These are phyloP conservation scores for Zaprionus lachaisei DNA, from an alignment of 1,140 invertebrate genomes.

Conservation along the genomic window DNA sequence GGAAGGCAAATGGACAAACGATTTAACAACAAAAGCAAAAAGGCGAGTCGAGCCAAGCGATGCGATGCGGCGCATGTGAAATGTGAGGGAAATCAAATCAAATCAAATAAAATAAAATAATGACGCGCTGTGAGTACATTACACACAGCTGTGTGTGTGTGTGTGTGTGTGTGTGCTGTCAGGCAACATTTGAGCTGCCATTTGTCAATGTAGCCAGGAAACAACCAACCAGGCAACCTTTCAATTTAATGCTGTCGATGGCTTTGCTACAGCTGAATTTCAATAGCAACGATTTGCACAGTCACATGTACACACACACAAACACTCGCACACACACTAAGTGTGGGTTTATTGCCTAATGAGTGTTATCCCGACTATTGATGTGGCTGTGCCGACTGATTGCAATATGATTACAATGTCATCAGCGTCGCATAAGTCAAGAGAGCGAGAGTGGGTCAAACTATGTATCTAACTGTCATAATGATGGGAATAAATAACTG, in stretches of 20 bases:
- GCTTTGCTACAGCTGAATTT: conserved; percentile 29
- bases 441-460: conserved; percentile 1
- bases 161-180: conserved; percentile 26
- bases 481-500: conserved; percentile 50
- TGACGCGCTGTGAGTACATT: conserved; percentile 17
- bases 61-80: conserved; percentile 43
- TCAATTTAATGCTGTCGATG: conserved; percentile 37
- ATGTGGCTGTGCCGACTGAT: conserved; percentile 29
- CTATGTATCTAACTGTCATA: conserved; percentile 39
- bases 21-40: conserved; percentile 47
- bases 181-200: conserved; percentile 45
- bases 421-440: conserved; percentile 25
- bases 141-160: background rate
- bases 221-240: conserved; percentile 14
- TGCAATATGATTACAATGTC: conserved; percentile 47
- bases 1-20: conserved; percentile 22
- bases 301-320: background rate
- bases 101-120: conserved; percentile 64
- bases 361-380: conserved; percentile 43
- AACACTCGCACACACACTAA: background rate
- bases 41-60: conserved; percentile 3
- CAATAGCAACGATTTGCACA: conserved; percentile 10
- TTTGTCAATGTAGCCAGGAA: conserved; percentile 44
- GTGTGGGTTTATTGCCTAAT: conserved; percentile 40
- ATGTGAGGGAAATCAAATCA: conserved; percentile 73